Evolutionary conservation across 2,888 invertebrate genomes (phyloP).

Genomic region (Sturmia bella): DNA sequence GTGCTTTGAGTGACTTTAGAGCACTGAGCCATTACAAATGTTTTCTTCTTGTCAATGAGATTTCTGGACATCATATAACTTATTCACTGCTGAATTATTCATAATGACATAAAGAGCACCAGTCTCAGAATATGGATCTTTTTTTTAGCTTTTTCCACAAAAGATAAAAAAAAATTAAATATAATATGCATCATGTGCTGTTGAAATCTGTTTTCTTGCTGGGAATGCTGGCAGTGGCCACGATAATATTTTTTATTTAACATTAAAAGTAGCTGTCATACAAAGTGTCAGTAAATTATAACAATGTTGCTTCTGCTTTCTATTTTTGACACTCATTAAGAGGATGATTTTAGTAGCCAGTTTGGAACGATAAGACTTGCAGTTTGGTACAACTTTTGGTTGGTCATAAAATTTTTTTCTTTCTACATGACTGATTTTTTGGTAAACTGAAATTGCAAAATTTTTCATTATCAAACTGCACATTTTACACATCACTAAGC

Average conservation of each 20-base stretch:
- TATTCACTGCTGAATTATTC: constrained; percentile 43
- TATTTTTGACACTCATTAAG: not conserved
- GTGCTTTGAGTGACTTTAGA: not conserved
- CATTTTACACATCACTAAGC: constrained; percentile 32
- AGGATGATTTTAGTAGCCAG: not conserved
- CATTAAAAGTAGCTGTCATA: constrained; percentile 10
- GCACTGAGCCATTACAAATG: constrained; percentile 30
- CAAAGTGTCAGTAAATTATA: constrained; percentile 2
- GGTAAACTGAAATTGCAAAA: not conserved
- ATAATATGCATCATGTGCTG: constrained; percentile 11
- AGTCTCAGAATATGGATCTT: not conserved
- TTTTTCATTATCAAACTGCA: constrained; percentile 1
- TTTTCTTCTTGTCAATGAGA: constrained; percentile 33
- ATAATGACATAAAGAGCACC: constrained; percentile 23
- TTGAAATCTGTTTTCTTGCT: constrained; percentile 15
- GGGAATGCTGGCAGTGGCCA: constrained; percentile 12
- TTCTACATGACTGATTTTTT: constrained; percentile 25
- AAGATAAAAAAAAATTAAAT: not conserved
- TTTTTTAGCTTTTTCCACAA: not conserved
- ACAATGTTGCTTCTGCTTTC: constrained; percentile 1
- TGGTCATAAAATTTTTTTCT: not conserved
- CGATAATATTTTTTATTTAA: not conserved
- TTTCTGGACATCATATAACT: constrained; percentile 30
- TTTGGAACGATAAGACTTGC: not conserved
- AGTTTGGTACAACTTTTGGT: not conserved